Evolutionary conservation across 2,888 invertebrate genomes (phyloP), one percentile per base, ranked within the genome.

Genomic region (Drosophila cognata): DNA sequence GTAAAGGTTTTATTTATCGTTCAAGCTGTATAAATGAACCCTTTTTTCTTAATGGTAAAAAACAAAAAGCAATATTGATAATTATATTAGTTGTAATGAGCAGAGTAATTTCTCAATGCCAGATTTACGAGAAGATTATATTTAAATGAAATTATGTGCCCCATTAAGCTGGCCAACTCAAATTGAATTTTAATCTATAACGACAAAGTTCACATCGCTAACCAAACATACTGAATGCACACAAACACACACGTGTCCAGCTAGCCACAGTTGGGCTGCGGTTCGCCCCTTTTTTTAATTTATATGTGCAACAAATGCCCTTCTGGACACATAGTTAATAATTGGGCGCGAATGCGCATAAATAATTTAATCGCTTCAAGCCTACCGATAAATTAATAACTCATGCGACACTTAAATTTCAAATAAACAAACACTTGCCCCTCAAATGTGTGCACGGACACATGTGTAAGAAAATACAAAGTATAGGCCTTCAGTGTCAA

Each of bases 341-440:
- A 31, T 56, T 66, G 60, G 64, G 62, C 70, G 72, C 29, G 48
- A 57, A 60, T 53, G 51, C 11, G 0, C 50, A 48, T 89, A 29
- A 77, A 89, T 89, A 74, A 89, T 85, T 85, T 28, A 85, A 11
- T 64, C 43, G 48, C 65, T 65, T 69, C 41, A 41, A 36, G 43
- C 28, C 69, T 33, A 31, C 51, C 35, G 62, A 74, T 70, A 74
- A 72, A 72, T 75, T 50, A 71, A 86, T 71, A 61, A 77, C 50
- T 71, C 52, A 67, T 62, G 62, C 46, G 57, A 41, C 53, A 61
- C 66, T 52, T 33, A 56, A 69, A 70, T 57, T 68, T 51, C 56
- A 58, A 57, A 73, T 63, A 66, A 58, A 28, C 61, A 59, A 68
- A 59, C 65, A 74, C 50, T 66, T 69, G 38, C 63, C 28, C 59